phyloP scores from a whole-genome alignment of 2,113 vertebrate species.

The Chitala chitala region DNA sequence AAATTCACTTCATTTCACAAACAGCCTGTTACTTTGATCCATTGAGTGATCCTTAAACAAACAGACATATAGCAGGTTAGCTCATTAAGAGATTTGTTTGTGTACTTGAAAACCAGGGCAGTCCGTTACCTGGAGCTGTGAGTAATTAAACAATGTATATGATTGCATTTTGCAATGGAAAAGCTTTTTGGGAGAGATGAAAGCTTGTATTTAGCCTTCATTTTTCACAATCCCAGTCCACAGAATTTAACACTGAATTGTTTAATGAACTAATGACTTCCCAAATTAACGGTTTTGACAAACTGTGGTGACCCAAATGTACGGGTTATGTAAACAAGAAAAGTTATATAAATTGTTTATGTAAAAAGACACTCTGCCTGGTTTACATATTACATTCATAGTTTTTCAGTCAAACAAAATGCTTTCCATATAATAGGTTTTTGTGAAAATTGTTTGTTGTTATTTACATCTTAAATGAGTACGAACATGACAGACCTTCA shows the following conservation, averaged over 20 bases:
- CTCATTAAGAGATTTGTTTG: neutral
- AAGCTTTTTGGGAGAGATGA: neutral
- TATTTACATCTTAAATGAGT: neutral
- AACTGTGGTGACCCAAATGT: slow-evolving; percentile 19
- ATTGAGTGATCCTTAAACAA: neutral
- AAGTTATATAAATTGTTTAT: slow-evolving; percentile 16
- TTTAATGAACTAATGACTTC: slow-evolving; percentile 18
- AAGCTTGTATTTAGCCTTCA: slow-evolving; percentile 12
- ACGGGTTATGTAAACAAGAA: neutral
- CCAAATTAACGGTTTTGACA: slow-evolving; percentile 10
- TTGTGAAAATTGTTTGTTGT: slow-evolving; percentile 6
- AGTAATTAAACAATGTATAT: neutral
- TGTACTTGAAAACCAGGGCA: neutral
- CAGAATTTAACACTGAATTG: slow-evolving; percentile 3
- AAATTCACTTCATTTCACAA: too few relatives aligned
- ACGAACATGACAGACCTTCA: neutral
- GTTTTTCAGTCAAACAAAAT: neutral
- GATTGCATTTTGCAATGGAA: slow-evolving; percentile 8
- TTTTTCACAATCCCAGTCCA: neutral
- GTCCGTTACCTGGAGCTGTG: neutral
- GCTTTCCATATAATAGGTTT: slow-evolving; percentile 5
- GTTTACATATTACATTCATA: neutral
- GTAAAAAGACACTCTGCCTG: neutral
- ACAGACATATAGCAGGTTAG: neutral
- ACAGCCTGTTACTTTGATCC: too few relatives aligned